phyloP scores from a whole-genome alignment of 1,140 invertebrate genomes.

The Branchinecta lynchi region DNA sequence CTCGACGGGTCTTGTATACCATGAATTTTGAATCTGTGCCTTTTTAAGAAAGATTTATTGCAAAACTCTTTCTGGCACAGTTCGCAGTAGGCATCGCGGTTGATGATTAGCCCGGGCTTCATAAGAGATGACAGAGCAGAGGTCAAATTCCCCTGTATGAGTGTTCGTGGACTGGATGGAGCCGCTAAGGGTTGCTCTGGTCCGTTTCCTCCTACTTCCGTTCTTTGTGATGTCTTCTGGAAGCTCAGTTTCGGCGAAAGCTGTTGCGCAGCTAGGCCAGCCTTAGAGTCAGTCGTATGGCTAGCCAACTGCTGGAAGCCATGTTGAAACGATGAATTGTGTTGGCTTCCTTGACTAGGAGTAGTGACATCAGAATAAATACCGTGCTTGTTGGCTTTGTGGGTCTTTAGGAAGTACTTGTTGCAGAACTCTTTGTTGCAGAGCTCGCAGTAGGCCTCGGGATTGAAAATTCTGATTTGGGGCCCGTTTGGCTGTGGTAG shows the following conservation, averaged over 20 bases:
- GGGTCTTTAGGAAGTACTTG: conserved; percentile 97
- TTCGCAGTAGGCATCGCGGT: conserved; percentile 34
- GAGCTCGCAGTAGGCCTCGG: conserved; percentile 76
- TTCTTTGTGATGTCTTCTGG: not conserved
- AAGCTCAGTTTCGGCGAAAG: not conserved
- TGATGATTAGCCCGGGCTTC: conserved; percentile 22
- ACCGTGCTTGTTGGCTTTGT: conserved; percentile 87
- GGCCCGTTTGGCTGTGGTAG: conserved; percentile 28
- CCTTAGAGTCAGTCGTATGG: conserved; percentile 22
- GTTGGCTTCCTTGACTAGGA: conserved; percentile 19
- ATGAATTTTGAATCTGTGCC: conserved; percentile 43
- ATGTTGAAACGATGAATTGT: conserved; percentile 21
- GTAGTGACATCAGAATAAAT: conserved; percentile 35
- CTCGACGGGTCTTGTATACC: conserved; percentile 28
- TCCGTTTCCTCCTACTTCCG: not conserved
- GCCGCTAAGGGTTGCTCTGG: conserved; percentile 19
- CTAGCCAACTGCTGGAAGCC: conserved; percentile 13
- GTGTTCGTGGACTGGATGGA: conserved; percentile 17
- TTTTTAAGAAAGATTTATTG: conserved; percentile 54
- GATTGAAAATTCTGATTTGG: conserved; percentile 72
- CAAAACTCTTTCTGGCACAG: conserved; percentile 52
- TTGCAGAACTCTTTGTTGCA: conserved; percentile 99
- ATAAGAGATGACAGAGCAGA: not conserved
- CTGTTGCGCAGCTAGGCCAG: conserved; percentile 11
- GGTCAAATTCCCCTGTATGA: not conserved